Evolutionary conservation across 2,113 vertebrate genomes (phyloP).

Genomic region (Anoplopoma fimbria): DNA sequence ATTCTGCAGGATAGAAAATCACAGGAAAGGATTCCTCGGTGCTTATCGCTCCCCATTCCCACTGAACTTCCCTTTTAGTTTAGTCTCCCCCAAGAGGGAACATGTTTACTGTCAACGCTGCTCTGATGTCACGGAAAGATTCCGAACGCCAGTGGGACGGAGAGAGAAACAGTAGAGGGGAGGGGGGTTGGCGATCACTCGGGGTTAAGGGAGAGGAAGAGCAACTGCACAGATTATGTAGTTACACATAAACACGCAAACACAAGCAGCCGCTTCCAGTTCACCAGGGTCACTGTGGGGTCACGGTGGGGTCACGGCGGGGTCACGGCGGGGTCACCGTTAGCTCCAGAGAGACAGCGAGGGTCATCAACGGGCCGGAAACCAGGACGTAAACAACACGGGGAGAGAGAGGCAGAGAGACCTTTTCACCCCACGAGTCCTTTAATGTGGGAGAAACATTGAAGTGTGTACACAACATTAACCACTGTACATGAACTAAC

Average conservation of each 20-base stretch:
- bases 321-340: slow-evolving; percentile 7
- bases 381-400: slow-evolving; percentile 57
- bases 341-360: slow-evolving; percentile 11
- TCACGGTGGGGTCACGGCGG: neutral
- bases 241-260: slow-evolving; percentile 43
- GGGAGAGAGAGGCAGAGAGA: neutral
- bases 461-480: slow-evolving; percentile 38
- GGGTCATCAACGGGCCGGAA: slow-evolving; percentile 40
- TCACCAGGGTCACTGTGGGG: slow-evolving; percentile 41
- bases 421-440: slow-evolving; percentile 15
- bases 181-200: slow-evolving; percentile 18
- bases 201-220: neutral
- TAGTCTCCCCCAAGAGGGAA: slow-evolving; percentile 71
- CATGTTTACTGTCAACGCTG: slow-evolving; percentile 77
- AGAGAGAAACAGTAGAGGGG: slow-evolving; percentile 13
- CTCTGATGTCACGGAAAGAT: slow-evolving; percentile 85
- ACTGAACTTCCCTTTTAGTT: slow-evolving; percentile 66
- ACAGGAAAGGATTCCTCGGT: slow-evolving; percentile 9
- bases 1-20: neutral
- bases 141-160: slow-evolving; percentile 55
- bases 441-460: slow-evolving; percentile 46
- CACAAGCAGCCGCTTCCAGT: slow-evolving; percentile 41
- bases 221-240: too few relatives aligned
- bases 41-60: slow-evolving; percentile 48
- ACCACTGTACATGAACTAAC: slow-evolving; percentile 22